A percentile compares a stretch with the other conserved stretches of the same genome.
phyloP scores from a whole-genome alignment of 2,113 vertebrate genomes.

The Ctenomys sociabilis region DNA sequence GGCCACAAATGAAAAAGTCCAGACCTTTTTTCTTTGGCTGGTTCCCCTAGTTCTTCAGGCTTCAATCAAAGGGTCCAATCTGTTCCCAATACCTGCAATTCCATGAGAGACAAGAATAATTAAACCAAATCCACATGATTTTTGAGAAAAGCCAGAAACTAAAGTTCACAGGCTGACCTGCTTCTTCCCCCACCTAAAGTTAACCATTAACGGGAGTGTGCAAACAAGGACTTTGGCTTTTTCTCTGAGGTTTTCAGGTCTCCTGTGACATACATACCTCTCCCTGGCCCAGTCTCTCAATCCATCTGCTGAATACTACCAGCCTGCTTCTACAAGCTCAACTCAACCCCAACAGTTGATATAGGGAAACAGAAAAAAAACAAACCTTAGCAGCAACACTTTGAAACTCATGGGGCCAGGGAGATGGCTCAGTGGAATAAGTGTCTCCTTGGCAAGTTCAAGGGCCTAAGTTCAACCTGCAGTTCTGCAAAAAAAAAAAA shows the following conservation, averaged over 20 bases:
- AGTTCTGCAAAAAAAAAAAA: too few relatives aligned
- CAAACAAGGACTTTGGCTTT: constrained; percentile 74
- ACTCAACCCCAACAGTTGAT: background rate
- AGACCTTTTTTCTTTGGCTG: background rate
- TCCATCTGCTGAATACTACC: background rate
- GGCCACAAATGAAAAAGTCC: background rate
- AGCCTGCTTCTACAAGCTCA: background rate
- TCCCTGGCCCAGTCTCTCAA: background rate
- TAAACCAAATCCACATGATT: constrained; percentile 29
- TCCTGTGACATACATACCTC: background rate
- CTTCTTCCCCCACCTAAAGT: background rate
- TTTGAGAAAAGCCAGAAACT: constrained; percentile 39
- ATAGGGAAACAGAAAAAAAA: background rate
- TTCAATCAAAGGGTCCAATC: background rate
- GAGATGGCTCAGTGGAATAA: too few relatives aligned
- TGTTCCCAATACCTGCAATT: background rate
- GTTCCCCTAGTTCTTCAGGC: background rate
- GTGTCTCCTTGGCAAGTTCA: too few relatives aligned
- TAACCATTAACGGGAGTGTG: constrained; percentile 66
- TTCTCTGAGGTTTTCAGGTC: background rate
- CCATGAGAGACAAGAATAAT: constrained; percentile 21
- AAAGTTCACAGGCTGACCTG: constrained; percentile 52
- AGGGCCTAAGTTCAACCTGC: too few relatives aligned
- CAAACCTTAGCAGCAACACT: background rate
- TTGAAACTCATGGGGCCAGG: too few relatives aligned